phyloP scores from a whole-genome alignment of 2,113 vertebrate genomes.

The Campylorhamphus procurvoides region DNA sequence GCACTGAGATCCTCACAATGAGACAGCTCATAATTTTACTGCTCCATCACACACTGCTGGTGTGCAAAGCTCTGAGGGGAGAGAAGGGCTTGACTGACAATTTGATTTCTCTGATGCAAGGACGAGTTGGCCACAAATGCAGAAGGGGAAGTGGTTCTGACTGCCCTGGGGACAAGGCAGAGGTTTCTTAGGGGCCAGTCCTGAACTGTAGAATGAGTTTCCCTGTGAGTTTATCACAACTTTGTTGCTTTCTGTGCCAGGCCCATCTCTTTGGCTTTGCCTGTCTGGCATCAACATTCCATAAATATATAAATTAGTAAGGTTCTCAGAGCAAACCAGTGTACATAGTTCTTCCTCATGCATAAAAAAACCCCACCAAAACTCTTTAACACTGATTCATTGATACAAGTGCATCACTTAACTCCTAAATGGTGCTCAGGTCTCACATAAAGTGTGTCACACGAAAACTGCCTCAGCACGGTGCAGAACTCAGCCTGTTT shows the following conservation, averaged over 20 bases:
- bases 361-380: not conserved
- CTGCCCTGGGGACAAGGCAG: not conserved
- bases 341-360: not conserved
- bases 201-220: not conserved
- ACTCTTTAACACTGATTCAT: not conserved
- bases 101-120: not conserved
- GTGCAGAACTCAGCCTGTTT: not conserved
- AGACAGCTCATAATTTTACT: not conserved
- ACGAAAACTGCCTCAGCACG: rapidly evolving
- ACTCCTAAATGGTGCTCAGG: not conserved
- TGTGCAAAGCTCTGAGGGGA: not conserved
- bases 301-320: not conserved
- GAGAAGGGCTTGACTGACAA: not conserved
- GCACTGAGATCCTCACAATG: not conserved
- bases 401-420: not conserved
- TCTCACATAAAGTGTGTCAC: not conserved
- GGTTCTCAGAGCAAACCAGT: not conserved
- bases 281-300: not conserved
- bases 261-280: not conserved
- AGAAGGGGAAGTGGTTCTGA: not conserved
- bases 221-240: not conserved
- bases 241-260: not conserved
- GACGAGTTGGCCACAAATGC: not conserved
- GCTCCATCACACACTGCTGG: not conserved
- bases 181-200: not conserved